A percentile compares a stretch with the other conserved stretches of the same genome.
Evolutionary conservation across 2,888 invertebrate genomes (phyloP).

Genomic region (Agrotis clavis): DNA sequence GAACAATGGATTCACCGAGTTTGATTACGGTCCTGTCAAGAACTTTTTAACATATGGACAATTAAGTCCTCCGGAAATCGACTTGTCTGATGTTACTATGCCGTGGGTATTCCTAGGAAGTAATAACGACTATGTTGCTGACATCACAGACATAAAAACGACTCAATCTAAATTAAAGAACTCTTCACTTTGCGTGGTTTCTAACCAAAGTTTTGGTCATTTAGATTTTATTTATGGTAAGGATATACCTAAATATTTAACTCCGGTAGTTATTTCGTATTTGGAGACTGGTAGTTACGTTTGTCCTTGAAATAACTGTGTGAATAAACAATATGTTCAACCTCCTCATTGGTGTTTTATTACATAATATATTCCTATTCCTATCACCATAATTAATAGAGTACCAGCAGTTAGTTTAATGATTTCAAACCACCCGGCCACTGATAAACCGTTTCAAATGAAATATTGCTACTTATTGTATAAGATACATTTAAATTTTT

Average conservation of each 20-base stretch:
- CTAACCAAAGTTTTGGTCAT: constrained; percentile 69
- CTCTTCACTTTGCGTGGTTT: constrained; percentile 63
- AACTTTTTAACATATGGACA: constrained; percentile 62
- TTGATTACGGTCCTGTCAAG: constrained; percentile 60
- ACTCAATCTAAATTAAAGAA: constrained; percentile 58
- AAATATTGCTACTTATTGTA: constrained; percentile 50
- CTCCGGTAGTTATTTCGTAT: constrained; percentile 62
- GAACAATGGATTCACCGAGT: constrained; percentile 67
- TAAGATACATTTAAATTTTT: constrained; percentile 34
- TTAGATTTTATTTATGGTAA: constrained; percentile 72
- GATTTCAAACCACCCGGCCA: constrained; percentile 28
- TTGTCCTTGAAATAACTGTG: constrained; percentile 49
- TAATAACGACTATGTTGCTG: constrained; percentile 67
- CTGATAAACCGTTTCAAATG: constrained; percentile 47
- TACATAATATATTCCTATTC: constrained; percentile 17
- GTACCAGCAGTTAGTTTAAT: constrained; percentile 25
- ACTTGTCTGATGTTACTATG: constrained; percentile 63
- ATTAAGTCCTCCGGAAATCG: constrained; percentile 61
- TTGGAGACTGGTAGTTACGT: constrained; percentile 55
- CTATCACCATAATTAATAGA: constrained; percentile 22
- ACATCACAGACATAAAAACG: constrained; percentile 61
- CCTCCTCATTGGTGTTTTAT: constrained; percentile 15
- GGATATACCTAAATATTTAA: constrained; percentile 66
- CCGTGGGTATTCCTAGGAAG: constrained; percentile 64
- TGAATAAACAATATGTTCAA: constrained; percentile 6